phyloP scores from a whole-genome alignment of 2,113 vertebrate species.

The Silurus glanis region DNA sequence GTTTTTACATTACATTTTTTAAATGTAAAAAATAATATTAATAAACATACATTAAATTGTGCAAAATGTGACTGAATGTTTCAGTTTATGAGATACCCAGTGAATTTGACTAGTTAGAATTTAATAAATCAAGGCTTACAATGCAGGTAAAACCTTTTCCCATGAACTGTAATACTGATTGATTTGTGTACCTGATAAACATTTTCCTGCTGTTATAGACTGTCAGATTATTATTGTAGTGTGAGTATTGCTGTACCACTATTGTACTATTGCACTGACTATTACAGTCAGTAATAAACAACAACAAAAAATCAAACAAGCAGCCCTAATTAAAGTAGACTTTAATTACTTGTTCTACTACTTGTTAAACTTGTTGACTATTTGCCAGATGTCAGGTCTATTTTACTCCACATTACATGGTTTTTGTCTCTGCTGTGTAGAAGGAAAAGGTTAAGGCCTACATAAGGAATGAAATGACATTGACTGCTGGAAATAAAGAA shows the following conservation, averaged over 20 bases:
- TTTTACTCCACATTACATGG: neutral
- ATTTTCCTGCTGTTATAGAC: no score
- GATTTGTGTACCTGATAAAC: no score
- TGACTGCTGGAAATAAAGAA: neutral
- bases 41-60: neutral
- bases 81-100: neutral
- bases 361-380: neutral
- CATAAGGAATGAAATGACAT: neutral
- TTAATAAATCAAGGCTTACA: neutral
- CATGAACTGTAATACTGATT: neutral
- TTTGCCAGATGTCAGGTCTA: neutral
- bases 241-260: no score
- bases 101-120: neutral
- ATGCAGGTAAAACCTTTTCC: neutral
- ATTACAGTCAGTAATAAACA: neutral
- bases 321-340: neutral
- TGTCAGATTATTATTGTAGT: no score
- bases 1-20: no score
- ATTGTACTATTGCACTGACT: no score
- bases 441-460: constrained; percentile 1
- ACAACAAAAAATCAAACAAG: no score
- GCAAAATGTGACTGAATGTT: neutral
- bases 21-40: neutral
- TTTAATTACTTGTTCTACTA: neutral
- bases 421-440: neutral